Base-by-base conservation (phyloP, 2,797 vertebrate species). In the Tenualosa ilisha region DNA sequence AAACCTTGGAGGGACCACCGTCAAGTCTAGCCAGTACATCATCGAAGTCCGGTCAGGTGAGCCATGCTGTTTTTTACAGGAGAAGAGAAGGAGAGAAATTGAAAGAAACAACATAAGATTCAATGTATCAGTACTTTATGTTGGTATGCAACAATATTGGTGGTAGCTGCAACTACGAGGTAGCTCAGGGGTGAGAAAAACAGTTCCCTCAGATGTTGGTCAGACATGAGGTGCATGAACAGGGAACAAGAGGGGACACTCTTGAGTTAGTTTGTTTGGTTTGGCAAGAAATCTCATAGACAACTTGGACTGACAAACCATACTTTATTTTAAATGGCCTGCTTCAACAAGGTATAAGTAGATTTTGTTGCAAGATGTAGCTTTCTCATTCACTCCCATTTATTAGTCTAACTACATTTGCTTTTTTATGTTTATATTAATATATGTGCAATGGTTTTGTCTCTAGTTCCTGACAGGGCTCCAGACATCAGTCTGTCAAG, bases 11-110 rank as follows among this genome's bases (percentile, higher is more conserved):
- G 96, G 95, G 83, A 86, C 68, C 82, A 84, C 89, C 56, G 96
- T 96, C 86, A 91, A 49, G 13, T 97, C 97, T 0, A 90, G 89
- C 20, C 82, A 85, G 3, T 97, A 98, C 89, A 95, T 90, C 4
- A 91, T 99, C 88, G 96, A 96, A 37, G 97, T 99, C 68, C 93
- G 94, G 85, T 95, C 94, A 92, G 97, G 98, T 99, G 91, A 95
- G 95, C 85, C 43, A 56, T 56, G 4, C 17, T 5, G 17, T 56
- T 56, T 54, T 1, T 56, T 1, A 56, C 20, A 56, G 53, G 53
- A 61, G 31, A 87, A 26, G n/a, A 72, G 12, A 15, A 12, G n/a
- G 82, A 86, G 91, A 90, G 90, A 90, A 90, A 15, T 85, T 24
- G 3, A 83, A 90, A 91, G 86, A 91, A 90, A 56, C 3, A 88